Evolutionary conservation across 1,140 invertebrate species (phyloP).

Genomic region (Sinella curviseta): DNA sequence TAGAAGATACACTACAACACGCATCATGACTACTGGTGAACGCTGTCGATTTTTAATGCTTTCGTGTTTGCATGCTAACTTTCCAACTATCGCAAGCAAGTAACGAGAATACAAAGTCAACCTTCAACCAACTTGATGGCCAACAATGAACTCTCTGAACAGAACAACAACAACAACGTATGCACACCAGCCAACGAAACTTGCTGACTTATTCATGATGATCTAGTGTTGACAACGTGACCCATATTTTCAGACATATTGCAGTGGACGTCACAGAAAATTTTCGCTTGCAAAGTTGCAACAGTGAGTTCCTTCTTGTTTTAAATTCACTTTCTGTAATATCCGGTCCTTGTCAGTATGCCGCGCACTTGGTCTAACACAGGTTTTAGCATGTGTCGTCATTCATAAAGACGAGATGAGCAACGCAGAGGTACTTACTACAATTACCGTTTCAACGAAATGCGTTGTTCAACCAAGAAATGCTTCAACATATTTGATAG

Average conservation of each 20-base stretch:
- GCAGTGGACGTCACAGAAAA: no score
- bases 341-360: neutral
- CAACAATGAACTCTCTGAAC: conserved; percentile 17
- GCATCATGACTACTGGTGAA: no score
- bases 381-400: neutral
- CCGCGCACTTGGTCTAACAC: neutral
- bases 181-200: neutral
- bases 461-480: no score
- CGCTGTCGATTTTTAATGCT: conserved; percentile 7
- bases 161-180: no score
- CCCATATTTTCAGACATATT: neutral
- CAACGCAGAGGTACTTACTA: no score
- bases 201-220: neutral
- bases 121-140: conserved; percentile 1
- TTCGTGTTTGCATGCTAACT: conserved; percentile 1
- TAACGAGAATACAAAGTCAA: neutral
- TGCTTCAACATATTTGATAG: no score
- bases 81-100: no score
- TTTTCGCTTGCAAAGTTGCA: neutral
- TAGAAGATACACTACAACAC: no score
- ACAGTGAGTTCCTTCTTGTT: conserved; percentile 1
- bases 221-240: neutral
- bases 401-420: no score
- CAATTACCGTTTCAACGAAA: no score
- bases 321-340: conserved; percentile 12